Conservation (phyloP, 2,113 vertebrate species). For the Puma concolor region DNA sequence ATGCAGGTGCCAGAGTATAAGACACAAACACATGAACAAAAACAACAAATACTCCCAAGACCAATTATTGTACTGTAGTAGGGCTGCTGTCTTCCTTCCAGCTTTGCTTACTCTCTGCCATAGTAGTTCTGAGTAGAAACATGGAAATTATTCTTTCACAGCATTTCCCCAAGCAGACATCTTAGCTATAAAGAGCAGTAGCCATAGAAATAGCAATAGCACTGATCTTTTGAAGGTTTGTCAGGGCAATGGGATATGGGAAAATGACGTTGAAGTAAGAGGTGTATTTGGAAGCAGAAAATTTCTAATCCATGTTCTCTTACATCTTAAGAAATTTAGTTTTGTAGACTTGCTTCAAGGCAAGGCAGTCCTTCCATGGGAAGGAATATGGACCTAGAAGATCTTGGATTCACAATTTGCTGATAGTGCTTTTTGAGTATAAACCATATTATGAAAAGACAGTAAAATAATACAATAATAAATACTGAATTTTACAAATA, state of each 20-base stretch:
- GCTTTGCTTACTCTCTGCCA: background rate
- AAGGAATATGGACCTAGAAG: background rate
- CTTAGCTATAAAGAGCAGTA: background rate
- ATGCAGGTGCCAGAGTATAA: background rate
- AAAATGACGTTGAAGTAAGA: background rate
- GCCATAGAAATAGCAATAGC: too few species aligned
- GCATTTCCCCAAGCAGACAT: background rate
- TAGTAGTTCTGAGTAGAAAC: background rate
- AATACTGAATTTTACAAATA: background rate
- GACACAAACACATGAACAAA: background rate
- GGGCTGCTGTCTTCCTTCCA: background rate
- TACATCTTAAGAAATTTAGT: background rate
- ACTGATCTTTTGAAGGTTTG: background rate
- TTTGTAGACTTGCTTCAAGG: background rate
- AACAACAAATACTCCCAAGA: background rate
- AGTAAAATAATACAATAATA: background rate
- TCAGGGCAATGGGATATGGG: background rate
- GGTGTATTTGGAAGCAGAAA: background rate
- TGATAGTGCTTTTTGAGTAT: background rate
- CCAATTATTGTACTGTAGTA: background rate
- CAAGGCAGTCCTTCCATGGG: background rate
- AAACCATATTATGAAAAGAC: background rate
- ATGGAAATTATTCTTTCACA: background rate
- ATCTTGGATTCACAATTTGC: background rate
- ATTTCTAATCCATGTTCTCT: background rate